phyloP scores from a whole-genome alignment of 2,797 vertebrate genomes.

The Rousettus madagascariensis region DNA sequence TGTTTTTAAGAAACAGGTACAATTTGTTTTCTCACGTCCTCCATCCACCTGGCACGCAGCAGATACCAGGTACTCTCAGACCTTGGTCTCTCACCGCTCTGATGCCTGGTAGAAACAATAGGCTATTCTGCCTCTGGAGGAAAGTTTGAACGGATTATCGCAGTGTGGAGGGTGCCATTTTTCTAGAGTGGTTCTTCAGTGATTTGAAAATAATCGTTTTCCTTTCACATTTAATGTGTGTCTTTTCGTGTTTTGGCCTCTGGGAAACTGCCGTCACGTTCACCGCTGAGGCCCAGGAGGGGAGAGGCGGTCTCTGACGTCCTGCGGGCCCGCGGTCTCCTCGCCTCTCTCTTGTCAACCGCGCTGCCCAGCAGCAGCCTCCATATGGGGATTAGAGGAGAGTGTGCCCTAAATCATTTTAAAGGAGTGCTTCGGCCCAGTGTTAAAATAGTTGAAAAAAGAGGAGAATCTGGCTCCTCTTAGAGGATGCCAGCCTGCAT shows the following conservation, averaged over 20 bases:
- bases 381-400: accelerated
- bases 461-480: neutral
- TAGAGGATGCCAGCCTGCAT: neutral
- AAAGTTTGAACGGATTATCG: neutral
- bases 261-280: neutral
- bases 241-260: neutral
- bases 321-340: accelerated
- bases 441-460: neutral
- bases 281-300: neutral
- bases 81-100: neutral
- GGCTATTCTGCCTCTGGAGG: neutral
- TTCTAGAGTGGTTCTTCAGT: neutral
- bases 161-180: accelerated
- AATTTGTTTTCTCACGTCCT: neutral
- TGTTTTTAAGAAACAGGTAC: neutral
- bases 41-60: neutral
- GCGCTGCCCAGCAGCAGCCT: neutral
- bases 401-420: neutral
- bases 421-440: neutral
- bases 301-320: neutral
- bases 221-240: neutral
- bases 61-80: neutral
- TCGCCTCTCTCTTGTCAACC: neutral
- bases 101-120: neutral
- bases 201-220: neutral